Base-by-base conservation (phyloP, 2,888 invertebrate genomes). In the Dendrolimus houi region DNA sequence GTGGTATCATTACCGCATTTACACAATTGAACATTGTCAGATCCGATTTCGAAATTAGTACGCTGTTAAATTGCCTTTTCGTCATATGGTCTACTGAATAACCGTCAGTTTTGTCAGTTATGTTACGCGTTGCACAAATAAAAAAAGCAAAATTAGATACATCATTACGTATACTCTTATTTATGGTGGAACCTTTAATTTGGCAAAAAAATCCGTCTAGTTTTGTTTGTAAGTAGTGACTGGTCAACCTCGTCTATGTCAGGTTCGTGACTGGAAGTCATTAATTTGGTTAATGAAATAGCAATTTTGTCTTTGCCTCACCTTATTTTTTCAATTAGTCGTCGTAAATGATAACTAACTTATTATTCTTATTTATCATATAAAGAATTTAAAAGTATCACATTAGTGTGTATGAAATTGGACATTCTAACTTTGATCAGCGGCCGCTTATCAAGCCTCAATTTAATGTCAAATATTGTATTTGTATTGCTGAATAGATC, bases 11-110 rank as follows among this genome's bases (percentile, higher is more conserved):
- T 85, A 83, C 78, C 73, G 72, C 77, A 75, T 84, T 83, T 85
- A 79, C 83, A 83, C 84, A 86, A 85, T 83, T 80, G 74, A 69
- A 85, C 77, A 77, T 80, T 83, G 83, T 85, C 78, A 77, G 81
- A 74, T 72, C 67, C 72, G 67, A 81, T 87, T 87, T 74, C 79
- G 81, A 85, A 85, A 87, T 74, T 79, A 79, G 83, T 81, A 80
- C 82, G 75, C 72, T 74, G 74, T 72, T 77, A 79, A 85, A 85
- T 86, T 84, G 80, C 77, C 83, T 87, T 29, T 86, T 87, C 86
- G 81, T 83, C 83, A 85, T 81, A 78, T 80, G 71, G 72, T 77
- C 77, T 75, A 67, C 69, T 70, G 71, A 79, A 83, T 77, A 76
- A 73, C 73, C 66, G 68, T 69, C 68, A 70, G 69, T 78, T 73